Conservation (phyloP, 2,888 invertebrate species). For the Netelia inedita region DNA sequence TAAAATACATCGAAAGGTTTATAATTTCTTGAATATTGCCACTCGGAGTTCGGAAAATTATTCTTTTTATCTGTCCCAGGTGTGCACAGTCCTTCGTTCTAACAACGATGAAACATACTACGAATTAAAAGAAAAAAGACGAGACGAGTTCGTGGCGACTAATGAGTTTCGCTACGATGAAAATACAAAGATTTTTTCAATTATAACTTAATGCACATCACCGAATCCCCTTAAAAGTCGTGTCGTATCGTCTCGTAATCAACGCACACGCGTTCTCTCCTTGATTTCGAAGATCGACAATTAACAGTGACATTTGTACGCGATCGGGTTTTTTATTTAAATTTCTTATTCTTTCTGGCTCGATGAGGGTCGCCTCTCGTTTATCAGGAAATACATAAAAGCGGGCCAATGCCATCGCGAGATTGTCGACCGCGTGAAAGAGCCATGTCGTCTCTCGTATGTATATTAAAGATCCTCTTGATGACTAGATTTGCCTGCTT, state of each 20-base stretch:
- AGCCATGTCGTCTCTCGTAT: not conserved
- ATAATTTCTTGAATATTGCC: too few species aligned
- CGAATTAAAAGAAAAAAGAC: not conserved
- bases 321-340: conserved; percentile 21
- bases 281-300: conserved; percentile 34
- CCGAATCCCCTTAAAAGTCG: conserved; percentile 44
- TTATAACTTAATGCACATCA: conserved; percentile 42
- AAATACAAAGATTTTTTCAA: conserved; percentile 38
- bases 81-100: too few species aligned
- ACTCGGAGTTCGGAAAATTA: too few species aligned
- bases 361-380: not conserved
- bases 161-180: conserved; percentile 35
- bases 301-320: conserved; percentile 52
- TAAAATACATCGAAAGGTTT: too few species aligned
- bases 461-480: not conserved
- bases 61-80: too few species aligned
- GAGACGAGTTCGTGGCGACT: conserved; percentile 7
- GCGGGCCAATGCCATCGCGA: conserved; percentile 66
- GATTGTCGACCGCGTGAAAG: not conserved
- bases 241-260: conserved; percentile 43
- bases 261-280: conserved; percentile 26
- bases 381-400: conserved; percentile 48
- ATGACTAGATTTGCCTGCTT: not conserved
- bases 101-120: not conserved
- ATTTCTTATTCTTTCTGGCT: not conserved